Conservation (phyloP, 2,113 vertebrate species). For the Uria aalge region DNA sequence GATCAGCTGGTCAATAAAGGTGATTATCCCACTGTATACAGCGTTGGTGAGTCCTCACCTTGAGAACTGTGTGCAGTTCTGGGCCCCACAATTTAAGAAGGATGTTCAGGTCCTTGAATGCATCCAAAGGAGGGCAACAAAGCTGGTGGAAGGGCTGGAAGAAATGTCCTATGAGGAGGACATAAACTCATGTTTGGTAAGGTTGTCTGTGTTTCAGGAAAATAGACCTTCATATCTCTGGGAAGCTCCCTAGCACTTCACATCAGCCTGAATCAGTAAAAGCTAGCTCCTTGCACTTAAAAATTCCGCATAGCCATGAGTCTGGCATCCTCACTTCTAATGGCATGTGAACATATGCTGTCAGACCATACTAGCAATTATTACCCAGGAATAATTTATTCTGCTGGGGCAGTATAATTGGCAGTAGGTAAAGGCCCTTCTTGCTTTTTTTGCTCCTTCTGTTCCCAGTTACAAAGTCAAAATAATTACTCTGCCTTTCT, state of each 20-base stretch:
- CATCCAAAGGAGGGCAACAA: background rate
- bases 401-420: background rate
- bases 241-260: background rate
- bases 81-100: background rate
- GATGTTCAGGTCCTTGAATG: background rate
- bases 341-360: background rate
- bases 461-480: background rate
- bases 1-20: accelerated
- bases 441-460: background rate
- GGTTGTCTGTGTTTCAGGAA: background rate
- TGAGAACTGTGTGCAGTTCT: background rate
- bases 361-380: background rate
- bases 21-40: background rate
- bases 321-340: background rate
- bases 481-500: background rate
- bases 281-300: background rate
- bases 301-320: background rate
- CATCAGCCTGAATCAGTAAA: background rate
- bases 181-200: background rate
- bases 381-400: background rate
- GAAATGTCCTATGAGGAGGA: background rate
- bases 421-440: background rate
- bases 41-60: accelerated
- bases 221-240: background rate
- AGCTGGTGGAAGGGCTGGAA: background rate